Evolutionary conservation across 2,113 vertebrate genomes (phyloP), one percentile per base, ranked within the genome.

Genomic region (Callospermophilus lateralis): DNA sequence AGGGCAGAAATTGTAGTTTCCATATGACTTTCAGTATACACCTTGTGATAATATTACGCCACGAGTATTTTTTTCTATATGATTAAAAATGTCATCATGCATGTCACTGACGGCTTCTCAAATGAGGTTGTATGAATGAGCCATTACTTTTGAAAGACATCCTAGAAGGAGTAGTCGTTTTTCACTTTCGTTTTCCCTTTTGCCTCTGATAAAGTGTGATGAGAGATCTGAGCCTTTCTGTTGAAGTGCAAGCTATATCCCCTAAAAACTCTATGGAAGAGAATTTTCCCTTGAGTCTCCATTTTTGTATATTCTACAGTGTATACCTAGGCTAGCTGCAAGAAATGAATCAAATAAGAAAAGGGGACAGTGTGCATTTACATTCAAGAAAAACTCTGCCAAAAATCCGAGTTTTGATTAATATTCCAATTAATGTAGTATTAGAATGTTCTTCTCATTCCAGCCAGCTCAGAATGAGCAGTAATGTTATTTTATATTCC

Each of bases 11-110:
- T 53, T n/a, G 26, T 42, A 28, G 28, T 80, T 58, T 92, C 32
- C 3, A 63, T 24, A 34, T 16, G 28, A 58, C 63, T 94, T 89
- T 87, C 19, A 32, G 55, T 53, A 70, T 28, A 24, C 10, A 58
- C 63, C 48, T 58, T 87, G 34, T 90, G 51, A 85, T 81, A 70
- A 88, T 61, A 51, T 24, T 70, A 1, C 67, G 67, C 39, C 2
- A 55, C 9, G 91, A 42, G 7, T 30, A 30, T 78, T 83, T 90
- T 37, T 37, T 28, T 67, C 39, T 32, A 39, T n/a, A 70, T 74
- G 37, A 92, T 37, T 93, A 94, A 88, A 51, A 84, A 22, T 55
- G 74, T 65, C 6, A 53, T 92, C 80, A 39, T 70, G 70, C 73
- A 53, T 19, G 12, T 85, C 65, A 58, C 0, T 6, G 76, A 70